Conservation (phyloP, 2,797 vertebrate genomes). For the Syngnathus rostellatus region DNA sequence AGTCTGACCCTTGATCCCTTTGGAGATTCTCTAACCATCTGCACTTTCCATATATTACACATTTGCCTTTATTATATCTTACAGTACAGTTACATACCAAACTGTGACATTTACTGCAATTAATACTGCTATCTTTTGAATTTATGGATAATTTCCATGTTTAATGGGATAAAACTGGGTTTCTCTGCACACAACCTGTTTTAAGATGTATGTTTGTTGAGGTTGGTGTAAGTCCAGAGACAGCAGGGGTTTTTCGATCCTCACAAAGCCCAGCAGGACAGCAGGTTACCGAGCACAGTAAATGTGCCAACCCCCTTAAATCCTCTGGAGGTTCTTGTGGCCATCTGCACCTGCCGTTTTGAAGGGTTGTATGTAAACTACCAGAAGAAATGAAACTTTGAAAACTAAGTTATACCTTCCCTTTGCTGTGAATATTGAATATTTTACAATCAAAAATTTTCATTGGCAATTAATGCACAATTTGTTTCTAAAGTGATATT, state of each 20-base stretch:
- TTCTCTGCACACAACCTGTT: not conserved
- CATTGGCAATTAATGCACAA: not conserved
- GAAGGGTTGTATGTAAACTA: not conserved
- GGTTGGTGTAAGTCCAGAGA: constrained; percentile 30
- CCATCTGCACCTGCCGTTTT: constrained; percentile 23
- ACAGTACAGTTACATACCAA: not conserved
- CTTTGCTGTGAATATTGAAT: not conserved
- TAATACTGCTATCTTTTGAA: not conserved
- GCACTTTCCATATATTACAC: not conserved
- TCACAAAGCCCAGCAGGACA: constrained; percentile 37
- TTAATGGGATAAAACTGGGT: not conserved
- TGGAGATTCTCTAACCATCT: constrained; percentile 23
- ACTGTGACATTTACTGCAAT: not conserved
- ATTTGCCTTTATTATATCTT: not conserved
- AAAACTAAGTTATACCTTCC: not conserved
- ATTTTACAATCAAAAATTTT: not conserved
- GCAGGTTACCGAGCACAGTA: constrained; percentile 21
- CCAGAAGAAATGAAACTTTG: not conserved
- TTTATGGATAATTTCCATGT: not conserved
- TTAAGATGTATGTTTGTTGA: constrained; percentile 12
- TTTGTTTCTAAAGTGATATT: not conserved
- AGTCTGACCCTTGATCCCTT: constrained; percentile 5
- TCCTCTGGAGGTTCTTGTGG: constrained; percentile 20
- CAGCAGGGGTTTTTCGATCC: constrained; percentile 28
- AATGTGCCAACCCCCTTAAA: constrained; percentile 10